A percentile compares a stretch with the other conserved stretches of the same genome.
Evolutionary conservation across 2,113 vertebrate genomes (phyloP).

Genomic region (Sisor rabdophorus): DNA sequence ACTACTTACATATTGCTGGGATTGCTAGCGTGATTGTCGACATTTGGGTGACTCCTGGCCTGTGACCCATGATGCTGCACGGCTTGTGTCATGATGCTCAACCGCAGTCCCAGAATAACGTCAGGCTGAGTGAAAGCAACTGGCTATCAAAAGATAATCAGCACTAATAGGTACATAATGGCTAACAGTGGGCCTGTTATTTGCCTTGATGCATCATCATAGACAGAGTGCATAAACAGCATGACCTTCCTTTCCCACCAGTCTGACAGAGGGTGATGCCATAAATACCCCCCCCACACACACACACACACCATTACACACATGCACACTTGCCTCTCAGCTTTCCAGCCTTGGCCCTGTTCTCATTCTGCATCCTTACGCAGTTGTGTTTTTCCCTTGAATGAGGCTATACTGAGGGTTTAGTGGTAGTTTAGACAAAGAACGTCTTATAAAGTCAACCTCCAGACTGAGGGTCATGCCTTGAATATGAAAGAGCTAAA

Average conservation of each 20-base stretch:
- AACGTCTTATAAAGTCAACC: conserved; percentile 46
- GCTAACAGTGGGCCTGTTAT: conserved; percentile 85
- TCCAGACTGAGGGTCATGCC: conserved; percentile 50
- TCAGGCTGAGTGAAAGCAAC: conserved; percentile 96
- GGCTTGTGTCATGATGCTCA: conserved; percentile 79
- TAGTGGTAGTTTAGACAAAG: conserved; percentile 41
- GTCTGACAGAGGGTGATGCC: conserved; percentile 59
- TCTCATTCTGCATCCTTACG: conserved; percentile 16
- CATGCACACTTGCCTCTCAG: conserved; percentile 35
- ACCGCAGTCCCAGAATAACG: conserved; percentile 87
- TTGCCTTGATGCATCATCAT: conserved; percentile 81
- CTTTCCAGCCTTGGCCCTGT: conserved; percentile 21
- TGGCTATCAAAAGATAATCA: conserved; percentile 96
- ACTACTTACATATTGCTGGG: conserved; percentile 8
- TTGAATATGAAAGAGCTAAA: conserved; percentile 48
- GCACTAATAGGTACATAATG: conserved; percentile 98
- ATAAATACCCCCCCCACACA: conserved; percentile 52
- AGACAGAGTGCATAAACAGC: conserved; percentile 79
- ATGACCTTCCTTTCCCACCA: conserved; percentile 72
- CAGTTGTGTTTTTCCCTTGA: neutral
- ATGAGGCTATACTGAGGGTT: conserved; percentile 22
- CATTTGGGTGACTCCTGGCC: conserved; percentile 9
- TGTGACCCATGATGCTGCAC: conserved; percentile 59
- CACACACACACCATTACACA: conserved; percentile 39
- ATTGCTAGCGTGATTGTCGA: neutral